phyloP scores from a whole-genome alignment of 2,888 invertebrate species.

The Anaspis maculata region DNA sequence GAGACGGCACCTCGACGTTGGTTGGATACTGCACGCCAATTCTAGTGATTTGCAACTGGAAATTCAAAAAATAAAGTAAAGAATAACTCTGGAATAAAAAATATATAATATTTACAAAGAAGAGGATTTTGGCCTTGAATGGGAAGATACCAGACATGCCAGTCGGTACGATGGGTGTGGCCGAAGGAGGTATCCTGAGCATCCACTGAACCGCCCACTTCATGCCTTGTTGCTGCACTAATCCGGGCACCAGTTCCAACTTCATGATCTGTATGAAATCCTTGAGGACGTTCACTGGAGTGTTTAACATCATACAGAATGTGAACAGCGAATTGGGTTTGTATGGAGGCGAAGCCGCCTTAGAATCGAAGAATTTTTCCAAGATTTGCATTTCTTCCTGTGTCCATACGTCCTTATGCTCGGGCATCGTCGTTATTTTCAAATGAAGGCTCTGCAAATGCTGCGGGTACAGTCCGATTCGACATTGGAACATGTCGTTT shows the following conservation, averaged over 20 bases:
- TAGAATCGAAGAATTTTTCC: constrained; percentile 86
- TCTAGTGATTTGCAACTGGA: constrained; percentile 66
- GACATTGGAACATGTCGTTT: constrained; percentile 70
- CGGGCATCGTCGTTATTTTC: constrained; percentile 69
- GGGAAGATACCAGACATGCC: constrained; percentile 83
- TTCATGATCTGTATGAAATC: constrained; percentile 87
- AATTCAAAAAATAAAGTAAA: too few species aligned
- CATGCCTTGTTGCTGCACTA: constrained; percentile 54
- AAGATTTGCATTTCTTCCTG: constrained; percentile 81
- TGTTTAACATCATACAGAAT: constrained; percentile 76
- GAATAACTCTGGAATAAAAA: too few species aligned
- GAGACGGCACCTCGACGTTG: constrained; percentile 57
- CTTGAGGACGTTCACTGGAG: constrained; percentile 78
- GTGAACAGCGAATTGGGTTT: constrained; percentile 82
- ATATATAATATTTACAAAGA: constrained; percentile 64
- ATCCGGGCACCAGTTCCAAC: constrained; percentile 52
- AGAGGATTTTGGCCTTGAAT: constrained; percentile 79
- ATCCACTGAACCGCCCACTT: constrained; percentile 92
- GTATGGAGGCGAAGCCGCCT: constrained; percentile 85
- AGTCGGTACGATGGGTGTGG: constrained; percentile 78
- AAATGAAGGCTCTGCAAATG: constrained; percentile 87
- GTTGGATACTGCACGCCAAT: constrained; percentile 52
- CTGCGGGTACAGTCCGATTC: constrained; percentile 77
- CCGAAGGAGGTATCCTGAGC: constrained; percentile 84
- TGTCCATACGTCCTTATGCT: constrained; percentile 80